Evolutionary conservation across 2,797 vertebrate genomes (phyloP).

Genomic region (Anisognathus igniventris): DNA sequence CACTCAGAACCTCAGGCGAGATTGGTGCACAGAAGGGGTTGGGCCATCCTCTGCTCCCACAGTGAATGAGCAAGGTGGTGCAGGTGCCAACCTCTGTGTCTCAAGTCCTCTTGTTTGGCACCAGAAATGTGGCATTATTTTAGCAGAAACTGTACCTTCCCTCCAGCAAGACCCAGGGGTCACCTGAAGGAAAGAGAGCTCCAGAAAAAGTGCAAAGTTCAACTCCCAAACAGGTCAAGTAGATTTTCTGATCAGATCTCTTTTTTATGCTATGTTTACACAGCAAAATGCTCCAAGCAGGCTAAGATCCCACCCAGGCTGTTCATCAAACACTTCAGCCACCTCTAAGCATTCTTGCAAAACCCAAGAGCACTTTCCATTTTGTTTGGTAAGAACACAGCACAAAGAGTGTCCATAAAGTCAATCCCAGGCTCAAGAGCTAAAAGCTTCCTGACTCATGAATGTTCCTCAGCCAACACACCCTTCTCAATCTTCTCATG

Average conservation of each 20-base stretch:
- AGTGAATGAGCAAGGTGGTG: background rate
- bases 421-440: background rate
- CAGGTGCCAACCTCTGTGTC: background rate
- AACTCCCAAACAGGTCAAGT: background rate
- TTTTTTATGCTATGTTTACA: background rate
- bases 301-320: background rate
- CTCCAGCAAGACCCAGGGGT: background rate
- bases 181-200: background rate
- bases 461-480: background rate
- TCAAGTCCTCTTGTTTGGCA: background rate
- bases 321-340: background rate
- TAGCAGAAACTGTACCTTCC: background rate
- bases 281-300: background rate
- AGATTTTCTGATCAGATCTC: background rate
- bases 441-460: background rate
- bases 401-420: background rate
- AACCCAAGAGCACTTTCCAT: background rate
- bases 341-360: background rate
- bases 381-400: rapidly evolving
- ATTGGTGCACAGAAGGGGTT: background rate
- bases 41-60: background rate
- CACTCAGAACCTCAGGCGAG: background rate
- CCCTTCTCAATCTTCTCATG: background rate
- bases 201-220: background rate
- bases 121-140: background rate